phyloP scores from a whole-genome alignment of 2,113 vertebrate genomes.

The Mirza zaza region DNA sequence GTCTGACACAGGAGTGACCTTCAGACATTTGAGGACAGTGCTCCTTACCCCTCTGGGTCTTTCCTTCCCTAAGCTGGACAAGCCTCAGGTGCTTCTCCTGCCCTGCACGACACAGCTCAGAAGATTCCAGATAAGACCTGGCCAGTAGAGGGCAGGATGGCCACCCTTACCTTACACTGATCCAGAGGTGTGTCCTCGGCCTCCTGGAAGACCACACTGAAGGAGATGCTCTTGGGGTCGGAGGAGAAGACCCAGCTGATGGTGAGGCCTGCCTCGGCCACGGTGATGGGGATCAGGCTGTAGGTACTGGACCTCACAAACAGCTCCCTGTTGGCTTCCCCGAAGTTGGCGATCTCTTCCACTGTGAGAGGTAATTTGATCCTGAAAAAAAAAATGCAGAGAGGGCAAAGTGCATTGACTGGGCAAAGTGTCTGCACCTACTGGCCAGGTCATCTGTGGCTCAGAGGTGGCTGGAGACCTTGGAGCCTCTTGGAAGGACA shows the following conservation, averaged over 20 bases:
- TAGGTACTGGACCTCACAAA: constrained; percentile 95
- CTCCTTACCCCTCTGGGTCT: neutral
- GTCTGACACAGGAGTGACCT: neutral
- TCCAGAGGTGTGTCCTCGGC: constrained; percentile 86
- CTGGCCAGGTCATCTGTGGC: neutral
- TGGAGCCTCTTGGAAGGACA: neutral
- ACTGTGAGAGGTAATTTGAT: constrained; percentile 86
- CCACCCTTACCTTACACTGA: constrained; percentile 89
- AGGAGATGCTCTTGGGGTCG: constrained; percentile 95
- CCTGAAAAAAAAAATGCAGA: constrained; percentile 77
- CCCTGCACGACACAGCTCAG: neutral
- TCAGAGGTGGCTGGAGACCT: neutral
- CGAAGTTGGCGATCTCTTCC: constrained; percentile 90
- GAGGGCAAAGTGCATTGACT: neutral
- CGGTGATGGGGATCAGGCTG: constrained; percentile 90
- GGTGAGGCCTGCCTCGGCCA: constrained; percentile 86
- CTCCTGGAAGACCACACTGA: constrained; percentile 93
- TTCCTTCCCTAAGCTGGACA: neutral
- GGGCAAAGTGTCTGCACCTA: accelerated
- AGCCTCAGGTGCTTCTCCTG: neutral
- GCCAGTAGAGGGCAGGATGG: neutral
- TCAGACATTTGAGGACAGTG: neutral
- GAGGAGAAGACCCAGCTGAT: constrained; percentile 96
- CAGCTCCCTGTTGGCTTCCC: constrained; percentile 89
- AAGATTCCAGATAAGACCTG: neutral